Evolutionary conservation across 2,888 invertebrate species (phyloP), one percentile per base, ranked within the genome.

Genomic region (Tachina fera): DNA sequence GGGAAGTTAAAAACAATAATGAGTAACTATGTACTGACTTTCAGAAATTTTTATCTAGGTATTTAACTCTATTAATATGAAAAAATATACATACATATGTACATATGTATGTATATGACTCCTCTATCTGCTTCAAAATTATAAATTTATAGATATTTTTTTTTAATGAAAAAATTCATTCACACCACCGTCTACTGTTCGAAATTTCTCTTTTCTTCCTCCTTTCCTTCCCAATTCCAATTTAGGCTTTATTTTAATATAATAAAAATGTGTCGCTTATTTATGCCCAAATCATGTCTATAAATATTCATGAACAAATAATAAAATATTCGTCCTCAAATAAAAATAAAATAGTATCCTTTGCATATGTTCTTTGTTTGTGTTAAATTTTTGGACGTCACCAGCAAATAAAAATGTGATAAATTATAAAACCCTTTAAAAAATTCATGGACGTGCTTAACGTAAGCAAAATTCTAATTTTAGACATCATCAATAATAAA

Each of bases 281-380:
- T 80, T 65, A 72, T 80, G 63, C 65, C 60, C 41, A 61, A 58
- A 41, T 60, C 22, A 47, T 19, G 16, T 31, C 60, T 51, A 78
- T 63, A 71, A 79, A 79, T 71, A 72, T 80, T 49, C 56, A 67
- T 72, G 41, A 58, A 16, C 47, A 58, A 49, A 58, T 31, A 61
- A 14, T 10, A 49, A 51, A 61, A 22, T 11, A 14, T 53, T 63
- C 43, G 6, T 61, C 19, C 53, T 61, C 14, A 78, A 78, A 61
- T 10, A 53, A 56, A 70, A n/a, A 14, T 9, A 11, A 6, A 51
- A 31, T 19, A 22, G n/a, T 31, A 11, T 47, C 39, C 39, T 76
- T 47, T 45, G 19, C 11, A 51, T 45, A 61, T 61, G 53, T 47
- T 58, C 13, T 9, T n/a, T 19, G 19, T 43, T 4, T 53, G 49